Evolutionary conservation across 1,140 invertebrate species (phyloP).

Genomic region (Hycleus phaleratus): DNA sequence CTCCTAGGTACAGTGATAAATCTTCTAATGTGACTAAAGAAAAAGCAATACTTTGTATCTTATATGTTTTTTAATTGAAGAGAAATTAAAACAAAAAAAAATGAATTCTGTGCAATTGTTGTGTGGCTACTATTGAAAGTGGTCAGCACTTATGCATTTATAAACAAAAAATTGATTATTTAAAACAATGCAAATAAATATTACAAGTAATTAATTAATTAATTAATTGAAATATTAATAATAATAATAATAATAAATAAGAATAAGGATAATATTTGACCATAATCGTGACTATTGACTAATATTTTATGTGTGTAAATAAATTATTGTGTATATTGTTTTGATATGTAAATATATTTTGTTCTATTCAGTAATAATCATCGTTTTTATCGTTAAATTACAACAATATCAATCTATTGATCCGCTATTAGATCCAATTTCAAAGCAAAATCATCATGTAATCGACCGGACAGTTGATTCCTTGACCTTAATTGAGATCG

Average conservation of each 20-base stretch:
- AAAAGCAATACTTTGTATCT: constrained; percentile 60
- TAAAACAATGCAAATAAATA: too few relatives aligned
- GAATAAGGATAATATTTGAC: constrained; percentile 15
- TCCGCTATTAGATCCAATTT: too few relatives aligned
- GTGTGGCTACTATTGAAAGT: constrained; percentile 23
- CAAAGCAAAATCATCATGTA: too few relatives aligned
- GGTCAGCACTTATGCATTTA: constrained; percentile 29
- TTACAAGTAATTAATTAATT: too few relatives aligned
- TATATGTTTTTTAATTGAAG: constrained; percentile 44
- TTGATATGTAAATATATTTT: constrained; percentile 42
- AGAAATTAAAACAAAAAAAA: constrained; percentile 32
- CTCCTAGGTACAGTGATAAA: constrained; percentile 50
- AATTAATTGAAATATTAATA: too few relatives aligned
- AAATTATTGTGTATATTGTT: constrained; percentile 42
- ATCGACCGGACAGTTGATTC: too few relatives aligned
- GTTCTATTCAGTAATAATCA: constrained; percentile 40
- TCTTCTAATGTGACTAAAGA: constrained; percentile 58
- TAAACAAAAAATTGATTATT: neutral
- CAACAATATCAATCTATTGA: too few relatives aligned
- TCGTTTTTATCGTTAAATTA: constrained; percentile 24
- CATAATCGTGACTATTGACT: constrained; percentile 30
- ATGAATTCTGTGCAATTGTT: constrained; percentile 38
- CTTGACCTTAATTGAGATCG: too few relatives aligned
- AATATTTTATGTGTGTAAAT: constrained; percentile 39
- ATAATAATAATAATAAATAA: too few relatives aligned